Base-by-base conservation (phyloP, 2,797 vertebrate genomes). In the Galagoides demidoff region DNA sequence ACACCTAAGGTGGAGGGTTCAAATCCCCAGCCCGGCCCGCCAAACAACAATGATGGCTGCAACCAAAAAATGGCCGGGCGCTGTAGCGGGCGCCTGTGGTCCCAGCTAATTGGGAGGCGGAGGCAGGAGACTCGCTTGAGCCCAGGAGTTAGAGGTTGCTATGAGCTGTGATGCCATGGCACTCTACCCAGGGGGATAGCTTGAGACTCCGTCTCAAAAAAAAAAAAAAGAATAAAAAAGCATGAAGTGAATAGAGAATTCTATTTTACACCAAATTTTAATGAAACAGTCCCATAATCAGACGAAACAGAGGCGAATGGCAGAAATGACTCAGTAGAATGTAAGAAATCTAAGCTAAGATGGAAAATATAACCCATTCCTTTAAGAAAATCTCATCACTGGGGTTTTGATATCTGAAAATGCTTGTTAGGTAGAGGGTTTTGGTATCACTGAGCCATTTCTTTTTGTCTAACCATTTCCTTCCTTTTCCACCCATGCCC, bases 171-270 rank as follows among this genome's bases (percentile, higher is more conserved):
- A 45, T 7, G 43, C 43, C 43, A 45, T 45, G 6, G 5, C 43
- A 45, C 43, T 9, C 43, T 45, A 45, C 7, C 43, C 7, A 45
- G 43, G 43, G 43, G 7, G 43, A 45, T 45, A 37, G 68, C n/a
- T n/a, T 31, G 37, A 70, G n/a, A 70, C 34, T 22, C 34, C 22
- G 34, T 70, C 68, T 70, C 68, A 45, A n/a, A n/a, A 96, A 87
- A 84, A 96, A 52, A 68, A 68, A 95, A 91, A 57, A 81, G 19
- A 49, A 63, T 61, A 68, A 17, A 55, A 64, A 93, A 84, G 17
- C 27, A 17, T 57, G 31, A 90, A 86, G 23, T 68, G 23, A 84
- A 71, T 9, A 49, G 4, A 7, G 27, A 27, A 77, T 39, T 78
- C 1, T 49, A 63, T 66, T 79, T 83, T 37, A 49, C 45, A 74